phyloP scores from a whole-genome alignment of 2,113 vertebrate genomes.

The Cygnus buccinator region DNA sequence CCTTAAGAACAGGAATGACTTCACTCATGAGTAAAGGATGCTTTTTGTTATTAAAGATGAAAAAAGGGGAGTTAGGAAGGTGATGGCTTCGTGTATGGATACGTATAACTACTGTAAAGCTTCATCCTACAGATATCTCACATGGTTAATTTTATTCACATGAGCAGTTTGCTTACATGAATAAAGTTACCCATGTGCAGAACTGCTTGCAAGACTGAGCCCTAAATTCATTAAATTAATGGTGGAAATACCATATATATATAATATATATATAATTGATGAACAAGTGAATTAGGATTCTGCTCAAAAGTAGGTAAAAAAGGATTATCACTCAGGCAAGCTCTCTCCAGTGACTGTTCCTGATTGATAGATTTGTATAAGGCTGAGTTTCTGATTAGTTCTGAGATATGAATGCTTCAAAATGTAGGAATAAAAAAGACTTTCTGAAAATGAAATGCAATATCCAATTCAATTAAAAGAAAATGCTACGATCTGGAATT shows the following conservation, averaged over 20 bases:
- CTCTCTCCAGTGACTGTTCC: neutral
- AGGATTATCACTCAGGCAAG: slow-evolving; percentile 62
- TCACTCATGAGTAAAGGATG: neutral
- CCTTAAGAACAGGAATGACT: neutral
- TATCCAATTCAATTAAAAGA: slow-evolving; percentile 75
- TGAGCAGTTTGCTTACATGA: neutral
- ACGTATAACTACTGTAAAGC: neutral
- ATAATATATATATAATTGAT: slow-evolving; percentile 63
- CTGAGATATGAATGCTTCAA: slow-evolving; percentile 38
- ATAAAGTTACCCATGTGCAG: neutral
- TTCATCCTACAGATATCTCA: neutral
- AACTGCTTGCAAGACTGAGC: slow-evolving; percentile 29
- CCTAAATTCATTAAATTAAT: slow-evolving; percentile 53
- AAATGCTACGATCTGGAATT: slow-evolving; percentile 65
- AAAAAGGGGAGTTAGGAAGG: neutral
- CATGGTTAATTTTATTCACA: slow-evolving; percentile 12
- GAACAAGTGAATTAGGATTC: slow-evolving; percentile 64
- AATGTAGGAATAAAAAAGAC: slow-evolving; percentile 56
- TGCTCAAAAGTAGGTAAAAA: slow-evolving; percentile 55
- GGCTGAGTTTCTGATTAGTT: slow-evolving; percentile 37
- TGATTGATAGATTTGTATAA: slow-evolving; percentile 49
- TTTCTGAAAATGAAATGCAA: slow-evolving; percentile 73
- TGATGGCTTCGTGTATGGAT: neutral
- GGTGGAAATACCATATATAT: neutral
- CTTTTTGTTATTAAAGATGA: neutral